These are phyloP conservation scores for Marmota flaviventris DNA, from an alignment of 2,113 vertebrate genomes.

Conservation along the genomic window DNA sequence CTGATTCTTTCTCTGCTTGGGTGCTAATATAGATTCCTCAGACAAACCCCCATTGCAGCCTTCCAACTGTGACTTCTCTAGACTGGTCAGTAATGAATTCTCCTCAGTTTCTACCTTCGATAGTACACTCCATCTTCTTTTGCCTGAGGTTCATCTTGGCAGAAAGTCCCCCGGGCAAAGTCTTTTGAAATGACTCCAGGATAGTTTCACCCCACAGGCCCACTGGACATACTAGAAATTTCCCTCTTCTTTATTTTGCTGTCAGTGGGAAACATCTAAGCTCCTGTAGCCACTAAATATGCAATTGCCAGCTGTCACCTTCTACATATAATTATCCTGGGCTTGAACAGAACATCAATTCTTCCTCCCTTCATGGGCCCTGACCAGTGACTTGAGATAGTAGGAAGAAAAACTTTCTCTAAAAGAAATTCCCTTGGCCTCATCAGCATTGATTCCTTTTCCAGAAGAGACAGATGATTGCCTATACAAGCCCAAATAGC, in stretches of 20 bases:
- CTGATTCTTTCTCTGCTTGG: background rate
- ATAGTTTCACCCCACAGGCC: background rate
- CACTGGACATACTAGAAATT: background rate
- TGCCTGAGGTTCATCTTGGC: background rate
- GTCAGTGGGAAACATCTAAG: background rate
- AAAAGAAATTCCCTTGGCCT: background rate
- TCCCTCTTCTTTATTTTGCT: background rate
- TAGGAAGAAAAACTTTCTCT: background rate
- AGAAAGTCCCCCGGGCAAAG: background rate
- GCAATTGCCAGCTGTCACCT: background rate
- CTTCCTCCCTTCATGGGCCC: background rate
- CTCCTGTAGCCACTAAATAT: background rate
- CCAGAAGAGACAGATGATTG: background rate
- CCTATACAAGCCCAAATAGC: background rate
- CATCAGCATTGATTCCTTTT: background rate
- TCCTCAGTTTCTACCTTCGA: background rate
- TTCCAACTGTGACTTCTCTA: background rate
- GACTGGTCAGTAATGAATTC: background rate
- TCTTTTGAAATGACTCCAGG: background rate
- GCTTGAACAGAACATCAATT: background rate
- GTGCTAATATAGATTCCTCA: background rate
- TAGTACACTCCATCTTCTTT: background rate
- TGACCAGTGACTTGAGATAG: background rate
- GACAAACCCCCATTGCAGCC: background rate
- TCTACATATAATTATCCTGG: background rate